A percentile compares a stretch with the other conserved stretches of the same genome.
These are phyloP conservation scores for Uropsilus gracilis DNA, from an alignment of 2,113 vertebrate genomes.

Conservation along the genomic window DNA sequence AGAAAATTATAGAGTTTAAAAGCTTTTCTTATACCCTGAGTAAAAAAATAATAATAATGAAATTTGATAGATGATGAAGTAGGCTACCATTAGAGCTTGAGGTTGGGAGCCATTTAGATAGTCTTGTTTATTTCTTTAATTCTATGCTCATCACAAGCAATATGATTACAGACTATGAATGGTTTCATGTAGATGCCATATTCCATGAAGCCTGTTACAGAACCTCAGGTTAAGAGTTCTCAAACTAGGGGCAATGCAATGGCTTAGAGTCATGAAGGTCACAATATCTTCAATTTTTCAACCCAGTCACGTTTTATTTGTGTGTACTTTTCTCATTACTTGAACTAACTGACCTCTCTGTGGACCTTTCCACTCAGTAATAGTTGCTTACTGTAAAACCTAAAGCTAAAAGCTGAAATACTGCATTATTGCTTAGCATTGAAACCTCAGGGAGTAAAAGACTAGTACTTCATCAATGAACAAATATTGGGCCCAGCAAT, in stretches of 20 bases:
- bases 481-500: neutral
- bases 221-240: constrained; percentile 1
- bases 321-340: constrained; percentile 37
- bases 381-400: constrained; percentile 34
- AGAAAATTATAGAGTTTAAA: neutral
- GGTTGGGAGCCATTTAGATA: neutral
- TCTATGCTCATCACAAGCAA: neutral
- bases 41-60: neutral
- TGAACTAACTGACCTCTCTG: constrained; percentile 19
- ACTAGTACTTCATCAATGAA: neutral
- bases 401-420: constrained; percentile 50
- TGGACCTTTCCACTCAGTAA: constrained; percentile 35
- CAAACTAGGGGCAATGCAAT: neutral
- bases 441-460: constrained; percentile 23
- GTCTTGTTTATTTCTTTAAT: constrained; percentile 34
- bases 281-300: neutral
- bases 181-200: neutral
- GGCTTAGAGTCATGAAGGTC: neutral
- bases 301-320: constrained; percentile 41
- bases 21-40: neutral
- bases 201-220: neutral
- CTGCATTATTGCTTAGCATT: neutral
- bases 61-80: neutral
- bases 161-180: constrained; percentile 25
- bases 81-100: neutral